These are phyloP conservation scores for Brachycybe producta DNA, from an alignment of 2,888 invertebrate species.

Conservation along the genomic window DNA sequence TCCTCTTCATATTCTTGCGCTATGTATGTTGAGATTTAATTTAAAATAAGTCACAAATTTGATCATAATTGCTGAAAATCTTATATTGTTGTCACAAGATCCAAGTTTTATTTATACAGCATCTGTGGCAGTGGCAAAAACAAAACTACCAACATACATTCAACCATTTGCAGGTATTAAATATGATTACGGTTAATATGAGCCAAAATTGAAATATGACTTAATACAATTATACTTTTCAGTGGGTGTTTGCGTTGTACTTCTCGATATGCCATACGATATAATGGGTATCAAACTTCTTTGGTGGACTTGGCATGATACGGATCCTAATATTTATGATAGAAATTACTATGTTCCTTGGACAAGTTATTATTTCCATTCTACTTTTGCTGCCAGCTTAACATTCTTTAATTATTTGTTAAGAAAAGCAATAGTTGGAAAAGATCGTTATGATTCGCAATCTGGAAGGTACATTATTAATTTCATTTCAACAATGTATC, in stretches of 20 bases:
- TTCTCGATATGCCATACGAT: constrained; percentile 66
- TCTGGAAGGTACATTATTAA: constrained; percentile 41
- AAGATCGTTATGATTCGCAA: constrained; percentile 45
- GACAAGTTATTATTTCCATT: constrained; percentile 72
- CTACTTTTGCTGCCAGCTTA: constrained; percentile 58
- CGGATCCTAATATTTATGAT: constrained; percentile 45
- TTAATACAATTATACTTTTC: constrained; percentile 20
- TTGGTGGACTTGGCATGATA: constrained; percentile 71
- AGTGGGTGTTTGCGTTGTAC: constrained; percentile 54
- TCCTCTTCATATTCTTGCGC: constrained; percentile 55
- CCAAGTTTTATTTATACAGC: constrained; percentile 42
- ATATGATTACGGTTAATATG: background rate
- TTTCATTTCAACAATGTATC: no score
- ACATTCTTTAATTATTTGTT: constrained; percentile 51
- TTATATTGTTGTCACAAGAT: constrained; percentile 28
- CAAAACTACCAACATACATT: constrained; percentile 39
- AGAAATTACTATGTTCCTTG: constrained; percentile 70
- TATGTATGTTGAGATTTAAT: constrained; percentile 48
- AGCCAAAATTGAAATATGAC: background rate
- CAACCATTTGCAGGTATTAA: constrained; percentile 36
- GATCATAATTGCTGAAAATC: no score
- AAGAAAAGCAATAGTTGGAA: constrained; percentile 40
- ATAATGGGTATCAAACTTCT: constrained; percentile 61
- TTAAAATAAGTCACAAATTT: no score
- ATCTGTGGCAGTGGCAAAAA: constrained; percentile 37